Conservation (phyloP, 2,113 vertebrate genomes). For the Furnarius figulus region DNA sequence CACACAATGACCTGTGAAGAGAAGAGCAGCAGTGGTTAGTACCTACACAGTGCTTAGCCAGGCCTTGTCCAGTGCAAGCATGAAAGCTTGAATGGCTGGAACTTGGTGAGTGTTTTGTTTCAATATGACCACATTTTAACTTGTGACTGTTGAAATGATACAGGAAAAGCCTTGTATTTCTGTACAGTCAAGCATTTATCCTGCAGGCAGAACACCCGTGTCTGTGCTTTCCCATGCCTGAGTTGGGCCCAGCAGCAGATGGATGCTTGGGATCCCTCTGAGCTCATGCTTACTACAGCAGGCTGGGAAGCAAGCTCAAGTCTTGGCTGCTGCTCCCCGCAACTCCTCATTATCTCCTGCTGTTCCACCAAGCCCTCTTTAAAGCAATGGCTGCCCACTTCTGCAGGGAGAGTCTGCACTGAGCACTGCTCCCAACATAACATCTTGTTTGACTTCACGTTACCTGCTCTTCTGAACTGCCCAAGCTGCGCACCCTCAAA, state of each 20-base stretch:
- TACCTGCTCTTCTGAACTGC: accelerated
- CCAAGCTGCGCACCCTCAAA: neutral
- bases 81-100: neutral
- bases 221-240: neutral
- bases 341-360: neutral
- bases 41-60: neutral
- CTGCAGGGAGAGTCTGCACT: neutral
- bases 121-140: neutral
- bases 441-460: neutral
- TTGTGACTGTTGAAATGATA: neutral
- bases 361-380: neutral
- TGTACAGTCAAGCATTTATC: neutral
- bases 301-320: neutral
- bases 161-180: neutral
- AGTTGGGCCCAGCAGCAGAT: neutral
- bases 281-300: accelerated
- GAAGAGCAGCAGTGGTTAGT: neutral
- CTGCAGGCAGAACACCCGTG: neutral
- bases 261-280: accelerated
- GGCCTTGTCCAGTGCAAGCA: neutral
- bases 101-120: neutral
- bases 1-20: neutral
- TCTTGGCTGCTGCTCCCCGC: accelerated
- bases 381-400: neutral
- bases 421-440: neutral